Percentiles rank a stretch among this genome's conserved stretches.
phyloP scores from a whole-genome alignment of 2,888 invertebrate species.

The Xanthorhoe designata region DNA sequence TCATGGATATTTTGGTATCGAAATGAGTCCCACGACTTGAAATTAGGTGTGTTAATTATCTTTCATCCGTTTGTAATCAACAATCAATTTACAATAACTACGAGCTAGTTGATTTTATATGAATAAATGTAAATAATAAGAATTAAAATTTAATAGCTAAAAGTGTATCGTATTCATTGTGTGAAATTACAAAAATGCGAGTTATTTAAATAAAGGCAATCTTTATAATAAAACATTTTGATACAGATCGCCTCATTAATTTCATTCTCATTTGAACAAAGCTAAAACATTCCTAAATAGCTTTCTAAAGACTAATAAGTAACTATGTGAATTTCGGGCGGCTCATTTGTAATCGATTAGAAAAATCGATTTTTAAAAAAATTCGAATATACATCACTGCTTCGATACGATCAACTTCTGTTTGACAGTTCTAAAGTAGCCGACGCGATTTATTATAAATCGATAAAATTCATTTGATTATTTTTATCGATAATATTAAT shows the following conservation, averaged over 20 bases:
- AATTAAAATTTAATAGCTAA: not conserved
- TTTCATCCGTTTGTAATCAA: constrained; percentile 4
- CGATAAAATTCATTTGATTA: constrained; percentile 66
- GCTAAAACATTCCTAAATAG: constrained; percentile 12
- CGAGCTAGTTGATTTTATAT: not conserved
- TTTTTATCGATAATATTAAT: constrained; percentile 51
- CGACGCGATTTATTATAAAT: constrained; percentile 70
- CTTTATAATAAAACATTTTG: not conserved
- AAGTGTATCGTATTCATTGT: not conserved
- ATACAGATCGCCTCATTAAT: constrained; percentile 6
- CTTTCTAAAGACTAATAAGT: constrained; percentile 56
- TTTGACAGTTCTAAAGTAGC: constrained; percentile 69
- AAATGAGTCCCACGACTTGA: constrained; percentile 3
- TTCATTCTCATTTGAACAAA: constrained; percentile 4
- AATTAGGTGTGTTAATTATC: constrained; percentile 1
- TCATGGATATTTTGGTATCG: not conserved
- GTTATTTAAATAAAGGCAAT: not conserved
- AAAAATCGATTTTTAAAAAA: constrained; percentile 68
- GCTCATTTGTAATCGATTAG: constrained; percentile 69
- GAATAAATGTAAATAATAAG: not conserved
- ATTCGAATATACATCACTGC: constrained; percentile 59
- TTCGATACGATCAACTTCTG: constrained; percentile 70
- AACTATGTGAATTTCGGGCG: constrained; percentile 54
- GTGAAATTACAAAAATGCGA: not conserved
- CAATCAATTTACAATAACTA: not conserved